Evolutionary conservation across 1,140 invertebrate species (phyloP), one percentile per base, ranked within the genome.

Genomic region (Drosophila lacteicornis): DNA sequence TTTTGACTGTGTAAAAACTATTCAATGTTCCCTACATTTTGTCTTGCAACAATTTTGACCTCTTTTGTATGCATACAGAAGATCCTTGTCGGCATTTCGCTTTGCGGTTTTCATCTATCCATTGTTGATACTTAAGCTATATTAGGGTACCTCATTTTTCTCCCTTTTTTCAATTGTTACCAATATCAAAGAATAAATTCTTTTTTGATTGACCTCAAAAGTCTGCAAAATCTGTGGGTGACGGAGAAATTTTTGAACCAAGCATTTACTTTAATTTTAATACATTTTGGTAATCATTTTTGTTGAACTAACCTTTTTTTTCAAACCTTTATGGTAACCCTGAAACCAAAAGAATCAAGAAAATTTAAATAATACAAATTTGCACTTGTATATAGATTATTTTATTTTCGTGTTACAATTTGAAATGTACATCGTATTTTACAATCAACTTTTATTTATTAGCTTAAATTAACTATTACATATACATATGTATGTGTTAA

Each of bases 1-100:
- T 40, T 57, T 47, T 73, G 61, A 56, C 56, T 80, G 60, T 75
- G 36, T 56, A 56, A 67, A 80, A 75, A 75, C 47, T 46, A 57
- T 69, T 38, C 56, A 25, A 13, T n/a, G 13, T 43, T 59, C 47
- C 47, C 47, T 70, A 58, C 47, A 69, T 17, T 75, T 61, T 79
- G 76, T 70, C 74, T 70, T 90, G 85, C 85, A 90, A 85, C 85
- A 79, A 82, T 70, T 79, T 90, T 90, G 85, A 90, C 85, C 85
- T 90, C 79, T 79, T 82, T 90, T 91, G 82, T 90, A 69, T 79
- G 66, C 62, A 46, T 80, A 55, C 65, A 68, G 71, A 63, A 75
- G 75, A 70, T 50, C 63, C 67, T 58, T 63, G 61, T 62, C 70
- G 75, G 83, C 75, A 75, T 56, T 56, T 73, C 51, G 60, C 33